Percentiles rank a stretch among this genome's conserved stretches.
phyloP scores from a whole-genome alignment of 2,113 vertebrate genomes.

The Choloepus hoffmanni region DNA sequence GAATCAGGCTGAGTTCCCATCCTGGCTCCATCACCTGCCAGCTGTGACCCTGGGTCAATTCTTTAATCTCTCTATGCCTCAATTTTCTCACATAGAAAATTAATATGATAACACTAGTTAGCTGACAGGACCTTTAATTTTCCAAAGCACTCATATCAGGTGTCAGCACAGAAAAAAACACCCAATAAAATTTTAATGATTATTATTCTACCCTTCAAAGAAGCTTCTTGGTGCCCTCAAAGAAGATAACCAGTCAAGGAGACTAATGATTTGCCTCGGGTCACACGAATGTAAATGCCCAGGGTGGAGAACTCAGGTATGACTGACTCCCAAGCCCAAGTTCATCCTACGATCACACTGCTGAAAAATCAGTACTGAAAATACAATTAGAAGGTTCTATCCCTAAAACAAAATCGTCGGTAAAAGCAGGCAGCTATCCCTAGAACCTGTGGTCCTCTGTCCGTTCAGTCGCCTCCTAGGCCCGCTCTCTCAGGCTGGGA shows the following conservation, averaged over 20 bases:
- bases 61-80: neutral
- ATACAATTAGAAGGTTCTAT: neutral
- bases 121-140: neutral
- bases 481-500: too few species aligned
- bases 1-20: neutral
- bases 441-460: neutral
- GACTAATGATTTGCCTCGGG: neutral
- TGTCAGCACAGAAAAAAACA: neutral
- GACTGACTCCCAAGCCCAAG: too few species aligned
- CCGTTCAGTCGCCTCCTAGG: neutral
- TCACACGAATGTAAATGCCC: neutral
- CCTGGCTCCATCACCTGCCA: neutral
- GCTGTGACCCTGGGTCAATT: neutral
- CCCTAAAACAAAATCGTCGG: neutral
- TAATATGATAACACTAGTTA: neutral
- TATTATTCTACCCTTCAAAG: neutral
- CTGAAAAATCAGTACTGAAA: neutral
- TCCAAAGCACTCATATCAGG: neutral
- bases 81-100: neutral
- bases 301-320: neutral
- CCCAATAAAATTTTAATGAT: neutral
- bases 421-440: too few species aligned
- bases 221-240: neutral
- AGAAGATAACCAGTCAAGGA: neutral
- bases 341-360: too few species aligned